Percentiles rank a stretch among this genome's conserved stretches.
Evolutionary conservation across 2,888 invertebrate species (phyloP).

Genomic region (Microdon myrmicae): DNA sequence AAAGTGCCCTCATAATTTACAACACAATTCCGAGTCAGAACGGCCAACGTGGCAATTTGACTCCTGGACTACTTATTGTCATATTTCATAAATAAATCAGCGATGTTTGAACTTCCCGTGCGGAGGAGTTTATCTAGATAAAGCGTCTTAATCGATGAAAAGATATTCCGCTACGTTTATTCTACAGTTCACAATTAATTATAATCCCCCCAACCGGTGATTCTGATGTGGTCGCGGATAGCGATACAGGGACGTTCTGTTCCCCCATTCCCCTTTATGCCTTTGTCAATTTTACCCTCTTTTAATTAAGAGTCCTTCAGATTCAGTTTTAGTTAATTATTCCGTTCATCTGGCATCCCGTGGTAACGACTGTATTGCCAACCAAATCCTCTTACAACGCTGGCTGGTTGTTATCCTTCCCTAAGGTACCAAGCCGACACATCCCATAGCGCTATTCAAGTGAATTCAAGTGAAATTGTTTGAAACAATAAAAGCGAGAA

Average conservation of each 20-base stretch:
- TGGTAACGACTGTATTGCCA: conserved; percentile 17
- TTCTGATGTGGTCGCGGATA: too few relatives aligned
- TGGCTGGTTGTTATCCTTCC: conserved; percentile 18
- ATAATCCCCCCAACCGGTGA: background rate
- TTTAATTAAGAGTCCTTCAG: conserved; percentile 40
- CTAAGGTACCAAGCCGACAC: conserved; percentile 8
- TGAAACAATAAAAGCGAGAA: conserved; percentile 38
- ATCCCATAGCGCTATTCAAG: conserved; percentile 17
- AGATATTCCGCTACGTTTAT: background rate
- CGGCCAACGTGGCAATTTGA: conserved; percentile 24
- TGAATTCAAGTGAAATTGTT: conserved; percentile 37
- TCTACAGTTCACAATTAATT: conserved; percentile 24
- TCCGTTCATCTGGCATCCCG: conserved; percentile 33
- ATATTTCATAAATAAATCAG: conserved; percentile 17
- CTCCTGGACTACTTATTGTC: conserved; percentile 2
- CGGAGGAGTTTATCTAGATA: background rate
- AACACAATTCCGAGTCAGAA: conserved; percentile 7
- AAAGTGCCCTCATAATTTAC: conserved; percentile 19
- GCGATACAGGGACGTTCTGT: too few relatives aligned
- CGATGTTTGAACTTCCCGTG: conserved; percentile 1
- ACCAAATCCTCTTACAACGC: conserved; percentile 10
- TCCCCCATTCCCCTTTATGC: background rate
- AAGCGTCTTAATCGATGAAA: conserved; percentile 28
- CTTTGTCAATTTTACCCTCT: too few relatives aligned
- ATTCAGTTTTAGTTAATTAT: conserved; percentile 40